Percentiles rank a stretch among this genome's conserved stretches.
These are phyloP conservation scores for Lymantria monacha DNA, from an alignment of 2,888 invertebrate genomes.

Conservation along the genomic window DNA sequence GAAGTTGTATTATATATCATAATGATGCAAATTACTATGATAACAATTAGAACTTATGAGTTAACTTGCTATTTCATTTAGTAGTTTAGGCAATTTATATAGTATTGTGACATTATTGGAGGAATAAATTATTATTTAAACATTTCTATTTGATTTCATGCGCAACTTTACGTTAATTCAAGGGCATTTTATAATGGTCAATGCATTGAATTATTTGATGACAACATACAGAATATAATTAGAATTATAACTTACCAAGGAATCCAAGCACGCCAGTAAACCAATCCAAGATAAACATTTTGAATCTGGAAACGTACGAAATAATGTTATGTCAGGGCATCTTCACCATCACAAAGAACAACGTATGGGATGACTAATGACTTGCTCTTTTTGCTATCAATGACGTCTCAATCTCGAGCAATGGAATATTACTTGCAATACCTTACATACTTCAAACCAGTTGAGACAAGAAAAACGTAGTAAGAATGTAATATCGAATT, in stretches of 20 bases:
- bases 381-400: constrained; percentile 60
- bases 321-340: constrained; percentile 43
- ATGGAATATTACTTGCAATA: constrained; percentile 34
- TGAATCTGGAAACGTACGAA: constrained; percentile 67
- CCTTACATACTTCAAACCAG: constrained; percentile 38
- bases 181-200: too few relatives aligned
- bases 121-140: too few relatives aligned
- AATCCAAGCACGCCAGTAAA: constrained; percentile 96
- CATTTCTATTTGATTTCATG: too few relatives aligned
- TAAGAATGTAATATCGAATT: constrained; percentile 65
- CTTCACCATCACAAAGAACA: constrained; percentile 57
- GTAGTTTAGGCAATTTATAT: too few relatives aligned
- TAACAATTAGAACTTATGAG: too few relatives aligned
- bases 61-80: too few relatives aligned
- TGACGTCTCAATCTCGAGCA: constrained; percentile 46
- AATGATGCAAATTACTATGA: too few relatives aligned
- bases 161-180: too few relatives aligned
- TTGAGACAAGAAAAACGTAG: constrained; percentile 47
- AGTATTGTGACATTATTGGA: too few relatives aligned
- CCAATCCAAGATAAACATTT: constrained; percentile 98
- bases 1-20: too few relatives aligned
- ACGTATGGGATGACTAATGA: constrained; percentile 55
- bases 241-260: constrained; percentile 86
- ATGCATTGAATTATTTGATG: too few relatives aligned
- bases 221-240: neutral